Evolutionary conservation across 2,797 vertebrate genomes (phyloP), one percentile per base, ranked within the genome.

Genomic region (Decapterus maruadsi): DNA sequence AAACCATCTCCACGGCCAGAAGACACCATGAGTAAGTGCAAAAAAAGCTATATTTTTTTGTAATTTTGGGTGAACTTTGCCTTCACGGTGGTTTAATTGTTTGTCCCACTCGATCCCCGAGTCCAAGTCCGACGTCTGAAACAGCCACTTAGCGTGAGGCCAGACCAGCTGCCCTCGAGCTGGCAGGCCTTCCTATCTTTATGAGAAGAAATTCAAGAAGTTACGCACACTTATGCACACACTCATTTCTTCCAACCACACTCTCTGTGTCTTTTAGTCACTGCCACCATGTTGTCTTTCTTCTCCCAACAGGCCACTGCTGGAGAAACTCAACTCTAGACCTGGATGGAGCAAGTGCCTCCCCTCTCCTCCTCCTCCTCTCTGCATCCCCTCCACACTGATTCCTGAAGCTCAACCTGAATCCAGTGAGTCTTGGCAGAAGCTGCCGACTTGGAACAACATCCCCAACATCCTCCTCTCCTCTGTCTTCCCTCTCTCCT

Each of bases 331-430:
- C 65, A 71, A 61, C 76, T 72, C 60, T 58, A 58, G 65, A 82
- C 87, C 72, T 85, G 75, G 60, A 84, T 84, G 87, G 83, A 89
- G 80, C 77, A 71, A 77, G 66, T 36, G 43, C 48, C 78, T 81
- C 63, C 70, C 54, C 76, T 66, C 53, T 55, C 71, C 50, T 53
- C 5, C 46, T 77, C 68, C 53, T 45, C 43, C 12, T 45, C 43
- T 4, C 5, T 71, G 76, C 55, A 66, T 81, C 77, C 61, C 83
- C 57, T 89, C 74, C 74, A 77, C 75, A 51, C 64, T 78, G 82
- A 82, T 86, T 87, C 71, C 80, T 77, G 19, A 74, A 88, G 66
- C 74, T 72, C 74, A 83, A 85, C 78, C 84, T 90, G 86, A 89
- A 81, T 68, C 66, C 63, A 85, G 67, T 63, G 59, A 89, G 81